Evolutionary conservation across 2,888 invertebrate species (phyloP).

Genomic region (Beris chalybata): DNA sequence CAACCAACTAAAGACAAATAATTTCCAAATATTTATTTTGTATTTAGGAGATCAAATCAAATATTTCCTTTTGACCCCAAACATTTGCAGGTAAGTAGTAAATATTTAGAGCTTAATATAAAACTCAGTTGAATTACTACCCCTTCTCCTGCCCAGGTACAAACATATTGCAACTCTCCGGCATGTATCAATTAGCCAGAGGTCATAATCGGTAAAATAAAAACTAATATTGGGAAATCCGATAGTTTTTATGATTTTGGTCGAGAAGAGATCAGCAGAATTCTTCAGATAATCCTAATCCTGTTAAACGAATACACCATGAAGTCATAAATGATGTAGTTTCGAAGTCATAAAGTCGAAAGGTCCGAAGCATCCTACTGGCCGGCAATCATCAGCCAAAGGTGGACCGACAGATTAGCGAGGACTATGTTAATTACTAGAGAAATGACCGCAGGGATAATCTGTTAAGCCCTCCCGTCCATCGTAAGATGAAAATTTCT

Average conservation of each 20-base stretch:
- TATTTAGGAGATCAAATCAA: conserved; percentile 22
- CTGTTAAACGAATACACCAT: conserved; percentile 29
- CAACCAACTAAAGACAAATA: not conserved
- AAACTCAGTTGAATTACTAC: not conserved
- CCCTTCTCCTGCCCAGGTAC: not conserved
- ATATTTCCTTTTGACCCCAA: conserved; percentile 21
- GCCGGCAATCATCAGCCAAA: not conserved
- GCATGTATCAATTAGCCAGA: conserved; percentile 4
- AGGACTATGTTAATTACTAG: conserved; percentile 29
- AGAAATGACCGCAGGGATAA: conserved; percentile 31
- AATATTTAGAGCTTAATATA: conserved; percentile 23
- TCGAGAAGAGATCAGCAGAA: conserved; percentile 6
- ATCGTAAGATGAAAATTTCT: not conserved
- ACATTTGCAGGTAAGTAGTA: conserved; percentile 18
- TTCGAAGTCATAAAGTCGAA: conserved; percentile 14
- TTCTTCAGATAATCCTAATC: conserved; percentile 24
- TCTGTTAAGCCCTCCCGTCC: conserved; percentile 24
- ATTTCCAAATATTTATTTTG: conserved; percentile 24
- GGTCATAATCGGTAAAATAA: conserved; percentile 25
- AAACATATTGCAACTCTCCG: not conserved
- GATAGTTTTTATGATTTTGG: conserved; percentile 8
- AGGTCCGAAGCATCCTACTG: not conserved
- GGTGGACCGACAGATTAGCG: conserved; percentile 28
- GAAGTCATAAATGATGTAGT: conserved; percentile 25
- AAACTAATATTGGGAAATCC: conserved; percentile 32